Base-by-base conservation (phyloP, 2,888 invertebrate species). In the Elegia similella region DNA sequence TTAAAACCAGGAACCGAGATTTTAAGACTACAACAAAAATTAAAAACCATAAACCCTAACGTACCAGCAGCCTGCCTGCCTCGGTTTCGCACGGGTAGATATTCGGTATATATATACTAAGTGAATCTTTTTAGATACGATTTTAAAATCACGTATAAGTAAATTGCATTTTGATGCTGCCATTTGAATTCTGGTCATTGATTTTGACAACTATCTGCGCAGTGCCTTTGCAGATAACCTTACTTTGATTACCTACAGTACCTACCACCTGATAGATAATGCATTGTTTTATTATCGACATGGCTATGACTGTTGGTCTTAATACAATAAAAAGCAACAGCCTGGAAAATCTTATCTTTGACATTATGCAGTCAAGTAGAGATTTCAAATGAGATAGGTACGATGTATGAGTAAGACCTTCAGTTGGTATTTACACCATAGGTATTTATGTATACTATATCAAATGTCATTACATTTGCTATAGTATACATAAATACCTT, bases 191-290 rank as follows among this genome's bases (percentile, higher is more conserved):
- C 34, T 15, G 50, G 50, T 16, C 16, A 50, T 38, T 38, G 50
- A 12, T 42, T 42, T 53, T 53, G 52, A 50, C 50, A 50, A 50
- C 50, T 38, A 50, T 50, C 17, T 50, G 50, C 50, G 50, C 50
- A 50, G 50, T 50, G 34, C 50, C 50, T 50, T 50, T 50, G 50
- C 38, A 50, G 50, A 50, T 50, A 50, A 50, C 50, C 50, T 38
- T 38, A 34, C 16, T 32, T 34, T 50, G 16, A 34, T 38, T 38
- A 38, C 50, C 50, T 34, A 50, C 34, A 16, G 17, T 34, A 50
- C 17, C 50, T 38, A 50, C 48, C 48, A 48, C 32, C 17, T 50
- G 34, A 34, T 34, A 48, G 34, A 34, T 34, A 48, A 50, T 34
- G 50, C 50, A 50, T 50, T 50, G 7, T 50, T 50, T 50, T 50